These are phyloP conservation scores for Pilophorus perplexus DNA, from an alignment of 2,888 invertebrate genomes.

Conservation along the genomic window DNA sequence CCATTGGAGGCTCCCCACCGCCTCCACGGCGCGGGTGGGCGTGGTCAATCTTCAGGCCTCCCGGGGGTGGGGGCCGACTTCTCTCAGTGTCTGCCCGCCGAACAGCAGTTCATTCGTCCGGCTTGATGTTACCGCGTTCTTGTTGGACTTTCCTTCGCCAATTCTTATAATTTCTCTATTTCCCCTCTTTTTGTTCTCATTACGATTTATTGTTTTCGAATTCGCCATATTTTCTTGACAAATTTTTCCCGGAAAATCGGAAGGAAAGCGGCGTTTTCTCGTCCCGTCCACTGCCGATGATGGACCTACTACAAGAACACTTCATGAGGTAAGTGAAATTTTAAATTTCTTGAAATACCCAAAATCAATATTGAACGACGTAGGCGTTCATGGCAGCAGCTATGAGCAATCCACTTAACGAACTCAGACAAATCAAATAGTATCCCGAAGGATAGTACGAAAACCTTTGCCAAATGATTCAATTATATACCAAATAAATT, in stretches of 20 bases:
- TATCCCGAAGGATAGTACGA: too few species aligned
- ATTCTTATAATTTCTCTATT: neutral
- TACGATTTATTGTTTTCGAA: neutral
- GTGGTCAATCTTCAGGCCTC: conserved; percentile 1
- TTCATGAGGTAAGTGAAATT: conserved; percentile 37
- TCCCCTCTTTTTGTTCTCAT: neutral
- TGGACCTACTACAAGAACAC: conserved; percentile 39
- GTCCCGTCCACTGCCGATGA: too few species aligned
- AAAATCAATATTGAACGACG: too few species aligned
- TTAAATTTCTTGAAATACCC: too few species aligned
- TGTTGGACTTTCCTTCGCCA: conserved; percentile 3
- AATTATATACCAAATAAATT: too few species aligned
- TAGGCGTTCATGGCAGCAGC: too few species aligned
- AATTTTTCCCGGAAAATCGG: neutral
- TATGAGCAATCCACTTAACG: too few species aligned
- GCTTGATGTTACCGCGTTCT: conserved; percentile 14
- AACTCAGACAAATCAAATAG: too few species aligned
- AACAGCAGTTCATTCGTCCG: conserved; percentile 29
- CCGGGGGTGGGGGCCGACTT: conserved; percentile 19
- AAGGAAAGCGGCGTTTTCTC: conserved; percentile 4
- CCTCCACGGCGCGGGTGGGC: neutral
- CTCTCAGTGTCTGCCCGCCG: conserved; percentile 26
- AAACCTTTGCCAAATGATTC: too few species aligned
- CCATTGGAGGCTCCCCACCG: neutral
- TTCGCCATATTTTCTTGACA: neutral